These are phyloP conservation scores for Myiotriccus ornatus DNA, from an alignment of 2,797 vertebrate species.

Conservation along the genomic window DNA sequence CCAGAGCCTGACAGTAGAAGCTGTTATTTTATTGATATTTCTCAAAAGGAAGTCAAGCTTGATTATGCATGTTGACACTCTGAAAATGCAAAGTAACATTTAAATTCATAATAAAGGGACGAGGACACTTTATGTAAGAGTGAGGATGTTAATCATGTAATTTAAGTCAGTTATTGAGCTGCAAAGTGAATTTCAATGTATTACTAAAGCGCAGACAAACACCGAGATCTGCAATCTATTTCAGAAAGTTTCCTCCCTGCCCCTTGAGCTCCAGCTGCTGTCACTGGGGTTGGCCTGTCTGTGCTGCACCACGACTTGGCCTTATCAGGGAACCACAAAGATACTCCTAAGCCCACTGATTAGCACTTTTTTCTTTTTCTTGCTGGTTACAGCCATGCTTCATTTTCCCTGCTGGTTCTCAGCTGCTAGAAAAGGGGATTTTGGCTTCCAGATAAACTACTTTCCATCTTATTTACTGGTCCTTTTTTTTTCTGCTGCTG, in stretches of 20 bases:
- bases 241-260: not conserved
- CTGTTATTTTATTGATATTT: slow-evolving; percentile 37
- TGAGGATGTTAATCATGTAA: not conserved
- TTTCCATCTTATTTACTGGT: not conserved
- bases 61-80: slow-evolving; percentile 17
- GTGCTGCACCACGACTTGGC: accelerated
- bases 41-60: slow-evolving; percentile 38
- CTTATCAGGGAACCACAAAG: not conserved
- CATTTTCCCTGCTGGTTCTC: not conserved
- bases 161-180: not conserved
- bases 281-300: not conserved
- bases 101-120: slow-evolving; percentile 14
- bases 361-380: not conserved
- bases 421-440: not conserved
- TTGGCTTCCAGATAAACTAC: not conserved
- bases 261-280: not conserved
- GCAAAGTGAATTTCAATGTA: not conserved
- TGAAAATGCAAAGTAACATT: slow-evolving; percentile 28
- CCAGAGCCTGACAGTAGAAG: slow-evolving; percentile 18
- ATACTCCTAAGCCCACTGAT: not conserved
- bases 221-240: not conserved
- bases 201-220: not conserved
- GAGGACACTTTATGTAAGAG: not conserved
- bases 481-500: not conserved
- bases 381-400: not conserved